These are phyloP conservation scores for Semnopithecus entellus DNA, from an alignment of 2,113 vertebrate species.

Conservation along the genomic window DNA sequence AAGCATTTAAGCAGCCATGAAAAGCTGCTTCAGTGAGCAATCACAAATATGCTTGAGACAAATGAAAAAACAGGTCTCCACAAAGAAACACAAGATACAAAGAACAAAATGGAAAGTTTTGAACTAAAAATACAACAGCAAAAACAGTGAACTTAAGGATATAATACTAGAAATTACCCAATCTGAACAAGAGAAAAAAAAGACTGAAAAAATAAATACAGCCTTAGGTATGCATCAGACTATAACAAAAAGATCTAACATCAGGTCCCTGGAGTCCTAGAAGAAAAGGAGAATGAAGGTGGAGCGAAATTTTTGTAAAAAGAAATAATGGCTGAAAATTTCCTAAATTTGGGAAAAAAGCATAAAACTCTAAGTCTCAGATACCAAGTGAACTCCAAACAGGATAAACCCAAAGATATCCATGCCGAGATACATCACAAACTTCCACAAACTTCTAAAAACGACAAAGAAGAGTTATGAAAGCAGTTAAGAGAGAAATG, in stretches of 20 bases:
- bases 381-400: neutral
- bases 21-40: neutral
- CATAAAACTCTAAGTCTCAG: neutral
- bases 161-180: neutral
- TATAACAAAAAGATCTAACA: neutral
- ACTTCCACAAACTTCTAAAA: neutral
- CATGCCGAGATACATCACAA: neutral
- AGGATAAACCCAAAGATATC: neutral
- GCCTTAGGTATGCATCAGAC: neutral
- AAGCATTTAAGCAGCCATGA: neutral
- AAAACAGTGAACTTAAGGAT: neutral
- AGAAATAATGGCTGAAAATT: constrained; percentile 5
- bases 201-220: neutral
- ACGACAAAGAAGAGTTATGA: neutral
- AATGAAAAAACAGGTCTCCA: neutral
- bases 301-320: neutral
- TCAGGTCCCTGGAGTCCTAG: neutral
- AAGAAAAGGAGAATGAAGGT: neutral
- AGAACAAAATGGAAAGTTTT: neutral
- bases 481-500: neutral
- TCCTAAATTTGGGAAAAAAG: constrained; percentile 44
- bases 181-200: neutral
- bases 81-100: neutral
- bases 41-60: neutral
- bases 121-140: neutral